A percentile compares a stretch with the other conserved stretches of the same genome.
phyloP scores from a whole-genome alignment of 2,888 invertebrate genomes.

The Himalopsyche tibetana region DNA sequence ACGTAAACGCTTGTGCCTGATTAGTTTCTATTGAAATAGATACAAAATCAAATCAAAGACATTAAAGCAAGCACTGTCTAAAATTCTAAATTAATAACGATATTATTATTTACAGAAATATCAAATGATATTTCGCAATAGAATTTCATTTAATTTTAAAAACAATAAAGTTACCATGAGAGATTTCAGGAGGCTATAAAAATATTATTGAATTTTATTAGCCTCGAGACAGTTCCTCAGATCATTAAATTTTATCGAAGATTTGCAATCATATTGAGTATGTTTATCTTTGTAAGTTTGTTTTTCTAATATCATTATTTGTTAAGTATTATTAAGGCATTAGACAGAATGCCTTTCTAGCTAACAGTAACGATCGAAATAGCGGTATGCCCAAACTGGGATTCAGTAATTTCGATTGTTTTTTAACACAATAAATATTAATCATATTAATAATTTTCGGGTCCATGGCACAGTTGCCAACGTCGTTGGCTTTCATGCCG shows the following conservation, averaged over 20 bases:
- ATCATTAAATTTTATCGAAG: conserved; percentile 4
- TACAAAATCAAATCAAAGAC: background rate
- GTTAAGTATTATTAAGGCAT: too few species aligned
- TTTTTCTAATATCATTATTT: too few species aligned
- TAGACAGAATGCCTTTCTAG: too few species aligned
- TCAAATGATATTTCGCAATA: background rate
- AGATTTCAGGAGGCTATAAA: background rate
- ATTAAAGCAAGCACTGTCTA: background rate
- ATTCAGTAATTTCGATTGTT: too few species aligned
- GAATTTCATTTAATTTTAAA: background rate
- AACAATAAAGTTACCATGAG: background rate
- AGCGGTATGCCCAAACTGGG: too few species aligned
- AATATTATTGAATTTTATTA: background rate
- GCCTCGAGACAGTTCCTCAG: background rate
- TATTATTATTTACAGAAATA: background rate
- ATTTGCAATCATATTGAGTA: background rate
- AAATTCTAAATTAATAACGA: background rate
- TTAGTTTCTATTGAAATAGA: conserved; percentile 4
- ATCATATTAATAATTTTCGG: too few species aligned
- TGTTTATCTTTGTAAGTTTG: too few species aligned
- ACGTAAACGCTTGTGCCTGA: background rate
- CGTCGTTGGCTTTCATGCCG: too few species aligned
- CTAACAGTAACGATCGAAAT: too few species aligned
- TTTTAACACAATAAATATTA: too few species aligned
- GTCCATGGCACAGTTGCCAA: too few species aligned